Evolutionary conservation across 2,888 invertebrate genomes (phyloP), one percentile per base, ranked within the genome.

Genomic region (Colletes collaris): DNA sequence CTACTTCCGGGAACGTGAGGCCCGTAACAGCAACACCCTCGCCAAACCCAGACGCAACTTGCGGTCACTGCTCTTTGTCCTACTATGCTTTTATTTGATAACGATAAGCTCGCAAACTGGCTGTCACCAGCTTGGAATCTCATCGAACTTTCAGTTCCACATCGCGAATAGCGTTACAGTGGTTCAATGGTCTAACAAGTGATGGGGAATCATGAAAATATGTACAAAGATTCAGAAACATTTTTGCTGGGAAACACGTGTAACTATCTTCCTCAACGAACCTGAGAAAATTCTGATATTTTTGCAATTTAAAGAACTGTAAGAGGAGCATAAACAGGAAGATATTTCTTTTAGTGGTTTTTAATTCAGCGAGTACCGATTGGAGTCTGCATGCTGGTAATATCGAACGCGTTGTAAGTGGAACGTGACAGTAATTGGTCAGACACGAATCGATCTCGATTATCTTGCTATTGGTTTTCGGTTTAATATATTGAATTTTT

Each of bases 1-100:
- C 87, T 85, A 91, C 92, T 92, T 92, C 92, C 92, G 92, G 91
- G 90, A 91, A 92, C 92, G 92, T 92, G 92, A 92, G 90, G 82
- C 83, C 79, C 84, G 87, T 87, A 88, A 88, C 83, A 83, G 79
- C 84, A 76, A 84, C 84, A 83, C 83, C 84, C 69, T 80, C 84
- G 78, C 85, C 86, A 80, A 83, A 84, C 84, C 79, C 73, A 80
- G 82, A 69, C 76, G 50, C 75, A 65, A 82, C 75, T 66, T 19
- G 72, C 86, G 85, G 86, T 86, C 86, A 86, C 78, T 86, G 86
- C 74, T 82, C 86, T 86, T 76, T 70, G 68, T 56, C 63, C 81
- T 58, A 80, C 69, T 76, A 76, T 27, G 52, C 60, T 76, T 62
- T 64, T 53, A 53, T 60, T 65, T 65, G 69, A 81, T 60, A 67